phyloP scores from a whole-genome alignment of 2,888 invertebrate genomes.

The Drosophila niveifrons region DNA sequence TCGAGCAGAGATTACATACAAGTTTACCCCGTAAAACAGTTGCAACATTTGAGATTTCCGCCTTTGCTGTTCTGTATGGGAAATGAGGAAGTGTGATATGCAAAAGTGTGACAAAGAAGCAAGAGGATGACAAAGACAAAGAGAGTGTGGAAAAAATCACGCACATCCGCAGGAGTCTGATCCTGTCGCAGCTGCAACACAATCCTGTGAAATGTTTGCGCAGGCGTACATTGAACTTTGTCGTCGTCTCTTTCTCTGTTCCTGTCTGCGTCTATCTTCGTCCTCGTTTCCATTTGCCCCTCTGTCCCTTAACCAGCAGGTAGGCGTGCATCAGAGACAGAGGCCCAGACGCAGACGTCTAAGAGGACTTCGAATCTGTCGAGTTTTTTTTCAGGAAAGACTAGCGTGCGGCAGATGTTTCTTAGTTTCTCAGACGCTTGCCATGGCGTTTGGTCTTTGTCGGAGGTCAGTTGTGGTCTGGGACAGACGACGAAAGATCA shows the following conservation, averaged over 20 bases:
- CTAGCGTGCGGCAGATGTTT: conserved; percentile 66
- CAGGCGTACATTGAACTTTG: conserved; percentile 79
- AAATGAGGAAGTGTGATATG: conserved; percentile 70
- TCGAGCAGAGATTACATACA: conserved; percentile 67
- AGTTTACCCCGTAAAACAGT: conserved; percentile 59
- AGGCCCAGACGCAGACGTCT: conserved; percentile 29
- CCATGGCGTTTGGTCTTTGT: conserved; percentile 62
- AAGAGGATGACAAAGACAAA: conserved; percentile 7
- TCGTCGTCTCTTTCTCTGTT: conserved; percentile 5
- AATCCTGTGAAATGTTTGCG: conserved; percentile 63
- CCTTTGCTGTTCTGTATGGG: conserved; percentile 23
- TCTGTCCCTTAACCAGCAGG: conserved; percentile 29
- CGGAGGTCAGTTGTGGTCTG: conserved; percentile 74
- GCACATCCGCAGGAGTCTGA: conserved; percentile 46
- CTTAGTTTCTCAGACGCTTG: conserved; percentile 19
- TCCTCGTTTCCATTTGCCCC: background rate
- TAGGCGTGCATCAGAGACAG: conserved; percentile 37
- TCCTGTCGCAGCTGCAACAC: conserved; percentile 65
- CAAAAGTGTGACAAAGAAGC: conserved; percentile 8
- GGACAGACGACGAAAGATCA: conserved; percentile 16
- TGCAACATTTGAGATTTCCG: conserved; percentile 75
- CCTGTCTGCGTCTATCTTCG: background rate
- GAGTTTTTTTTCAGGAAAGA: conserved; percentile 3
- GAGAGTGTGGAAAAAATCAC: conserved; percentile 59
- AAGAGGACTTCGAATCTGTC: conserved; percentile 33